Conservation (phyloP, 2,888 invertebrate species). For the Microchrysa polita region DNA sequence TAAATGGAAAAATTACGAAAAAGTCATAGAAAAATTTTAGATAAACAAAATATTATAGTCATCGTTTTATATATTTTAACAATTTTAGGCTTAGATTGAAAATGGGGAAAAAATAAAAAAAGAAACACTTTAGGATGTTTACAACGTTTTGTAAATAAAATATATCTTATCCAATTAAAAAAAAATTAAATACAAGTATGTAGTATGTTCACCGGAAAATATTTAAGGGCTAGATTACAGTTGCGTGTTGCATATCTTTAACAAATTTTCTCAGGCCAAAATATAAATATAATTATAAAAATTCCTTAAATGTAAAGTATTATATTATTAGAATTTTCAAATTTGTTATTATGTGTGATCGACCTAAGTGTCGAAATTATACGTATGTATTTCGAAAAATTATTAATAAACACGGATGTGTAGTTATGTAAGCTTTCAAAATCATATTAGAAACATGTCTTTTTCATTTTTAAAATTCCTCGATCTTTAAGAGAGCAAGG, state of each 20-base stretch:
- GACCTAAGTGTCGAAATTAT: neutral
- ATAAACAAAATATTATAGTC: constrained; percentile 52
- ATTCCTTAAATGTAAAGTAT: neutral
- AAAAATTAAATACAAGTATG: neutral
- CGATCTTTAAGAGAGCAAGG: neutral
- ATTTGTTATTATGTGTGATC: neutral
- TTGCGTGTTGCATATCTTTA: neutral
- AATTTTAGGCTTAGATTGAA: constrained; percentile 71
- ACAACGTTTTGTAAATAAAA: constrained; percentile 42
- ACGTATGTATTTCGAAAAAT: neutral
- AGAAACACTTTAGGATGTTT: constrained; percentile 72
- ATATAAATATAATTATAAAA: neutral
- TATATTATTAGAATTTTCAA: neutral
- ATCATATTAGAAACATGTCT: neutral
- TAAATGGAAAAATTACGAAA: constrained; percentile 46
- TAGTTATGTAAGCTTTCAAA: constrained; percentile 29
- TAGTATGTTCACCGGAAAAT: constrained; percentile 16
- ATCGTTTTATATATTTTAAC: constrained; percentile 66
- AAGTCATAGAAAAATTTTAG: constrained; percentile 52
- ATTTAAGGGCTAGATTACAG: constrained; percentile 32
- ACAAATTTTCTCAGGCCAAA: constrained; percentile 29
- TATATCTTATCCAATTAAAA: no score
- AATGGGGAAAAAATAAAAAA: constrained; percentile 55
- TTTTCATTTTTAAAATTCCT: neutral
- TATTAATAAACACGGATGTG: no score